Percentiles rank a stretch among this genome's conserved stretches.
phyloP scores from a whole-genome alignment of 1,140 invertebrate genomes.

The Chionoecetes opilio region DNA sequence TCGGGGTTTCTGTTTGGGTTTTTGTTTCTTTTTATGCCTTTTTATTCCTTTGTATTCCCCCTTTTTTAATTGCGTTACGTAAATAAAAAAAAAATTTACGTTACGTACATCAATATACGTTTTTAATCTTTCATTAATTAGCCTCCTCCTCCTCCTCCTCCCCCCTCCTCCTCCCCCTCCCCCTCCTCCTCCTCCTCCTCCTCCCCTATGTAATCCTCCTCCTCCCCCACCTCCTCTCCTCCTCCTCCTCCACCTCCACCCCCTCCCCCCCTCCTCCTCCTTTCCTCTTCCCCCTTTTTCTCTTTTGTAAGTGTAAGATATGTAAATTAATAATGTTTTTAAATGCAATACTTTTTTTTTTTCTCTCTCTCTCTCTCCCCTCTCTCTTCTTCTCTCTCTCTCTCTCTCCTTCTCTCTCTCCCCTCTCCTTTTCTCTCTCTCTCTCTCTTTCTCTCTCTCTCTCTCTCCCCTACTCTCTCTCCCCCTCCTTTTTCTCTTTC shows the following conservation, averaged over 20 bases:
- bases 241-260: not conserved
- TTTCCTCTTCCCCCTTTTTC: not conserved
- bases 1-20: too few relatives aligned
- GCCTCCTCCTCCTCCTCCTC: not conserved
- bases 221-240: not conserved
- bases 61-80: too few relatives aligned
- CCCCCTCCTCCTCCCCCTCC: not conserved
- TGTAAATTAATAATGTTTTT: too few relatives aligned
- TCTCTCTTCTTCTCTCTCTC: not conserved
- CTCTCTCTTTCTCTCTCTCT: not conserved
- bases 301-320: not conserved
- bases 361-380: not conserved
- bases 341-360: not conserved
- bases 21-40: too few relatives aligned
- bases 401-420: not conserved
- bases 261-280: not conserved
- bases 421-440: not conserved
- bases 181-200: too few relatives aligned
- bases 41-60: too few relatives aligned
- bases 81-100: too few relatives aligned
- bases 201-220: not conserved
- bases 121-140: too few relatives aligned
- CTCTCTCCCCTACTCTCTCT: not conserved
- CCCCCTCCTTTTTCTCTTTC: not conserved
- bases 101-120: too few relatives aligned